Percentiles rank a stretch among this genome's conserved stretches.
These are phyloP conservation scores for Cheilosia vulpina DNA, from an alignment of 2,888 invertebrate genomes.

Conservation along the genomic window DNA sequence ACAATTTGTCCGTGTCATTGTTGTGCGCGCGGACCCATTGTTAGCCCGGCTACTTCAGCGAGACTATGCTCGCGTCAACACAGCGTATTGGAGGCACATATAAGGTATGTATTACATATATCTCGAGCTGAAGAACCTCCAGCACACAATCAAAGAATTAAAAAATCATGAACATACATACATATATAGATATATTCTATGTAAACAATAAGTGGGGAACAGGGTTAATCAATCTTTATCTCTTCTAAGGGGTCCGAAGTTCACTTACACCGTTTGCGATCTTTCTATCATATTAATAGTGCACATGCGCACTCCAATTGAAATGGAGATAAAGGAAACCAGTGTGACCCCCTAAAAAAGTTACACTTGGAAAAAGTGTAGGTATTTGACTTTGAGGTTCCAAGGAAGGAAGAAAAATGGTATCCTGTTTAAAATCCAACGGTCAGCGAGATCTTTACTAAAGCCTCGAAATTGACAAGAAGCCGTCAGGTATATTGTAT, in stretches of 20 bases:
- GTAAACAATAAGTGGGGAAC: slow-evolving; percentile 28
- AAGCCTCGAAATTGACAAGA: too few relatives aligned
- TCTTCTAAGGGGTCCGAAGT: slow-evolving; percentile 57
- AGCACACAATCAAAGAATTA: neutral
- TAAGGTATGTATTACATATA: neutral
- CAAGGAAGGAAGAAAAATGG: too few relatives aligned
- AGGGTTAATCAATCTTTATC: slow-evolving; percentile 73
- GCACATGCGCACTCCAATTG: slow-evolving; percentile 10
- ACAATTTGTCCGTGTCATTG: slow-evolving; percentile 73
- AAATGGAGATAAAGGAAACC: slow-evolving; percentile 32
- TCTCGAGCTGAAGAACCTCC: slow-evolving; percentile 1
- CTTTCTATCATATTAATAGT: slow-evolving; percentile 44
- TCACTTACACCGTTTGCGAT: slow-evolving; percentile 59
- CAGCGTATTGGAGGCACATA: slow-evolving; percentile 39
- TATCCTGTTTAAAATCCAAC: too few relatives aligned
- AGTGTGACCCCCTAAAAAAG: neutral
- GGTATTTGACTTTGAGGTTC: too few relatives aligned
- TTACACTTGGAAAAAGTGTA: neutral
- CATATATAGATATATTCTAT: slow-evolving; percentile 16
- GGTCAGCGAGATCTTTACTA: too few relatives aligned
- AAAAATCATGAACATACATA: slow-evolving; percentile 2
- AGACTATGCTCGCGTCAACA: slow-evolving; percentile 53
- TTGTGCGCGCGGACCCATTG: slow-evolving; percentile 71
- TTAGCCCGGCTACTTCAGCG: slow-evolving; percentile 35
- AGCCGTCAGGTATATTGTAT: too few relatives aligned